These are phyloP conservation scores for Petrosia ficiformis DNA, from an alignment of 37 sponge, comb jelly and placozoan species.

Conservation along the genomic window DNA sequence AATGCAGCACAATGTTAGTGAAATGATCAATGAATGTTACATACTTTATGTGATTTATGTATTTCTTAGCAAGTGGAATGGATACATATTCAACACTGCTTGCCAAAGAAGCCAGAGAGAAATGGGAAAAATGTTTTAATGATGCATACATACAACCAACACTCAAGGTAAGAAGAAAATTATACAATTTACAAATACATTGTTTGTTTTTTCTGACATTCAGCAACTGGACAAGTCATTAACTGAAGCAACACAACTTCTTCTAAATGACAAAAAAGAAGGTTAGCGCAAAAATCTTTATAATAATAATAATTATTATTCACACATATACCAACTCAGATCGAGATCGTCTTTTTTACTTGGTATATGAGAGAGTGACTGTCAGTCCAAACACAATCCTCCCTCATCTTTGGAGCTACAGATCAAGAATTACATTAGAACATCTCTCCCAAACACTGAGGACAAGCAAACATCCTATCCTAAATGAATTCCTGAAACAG, in stretches of 20 bases:
- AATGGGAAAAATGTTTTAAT: constrained; percentile 53
- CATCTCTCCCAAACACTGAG: constrained; percentile 39
- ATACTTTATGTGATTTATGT: too few species aligned
- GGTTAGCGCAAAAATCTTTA: constrained; percentile 6
- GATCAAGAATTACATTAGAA: constrained; percentile 54
- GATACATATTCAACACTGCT: not conserved
- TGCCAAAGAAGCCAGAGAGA: constrained; percentile 9
- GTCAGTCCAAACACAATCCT: constrained; percentile 1
- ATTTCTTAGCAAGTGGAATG: not conserved
- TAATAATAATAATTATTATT: not conserved
- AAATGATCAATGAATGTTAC: too few species aligned
- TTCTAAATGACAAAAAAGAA: constrained; percentile 53
- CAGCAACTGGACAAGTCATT: constrained; percentile 16
- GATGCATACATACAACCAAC: constrained; percentile 44
- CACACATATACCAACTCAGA: too few species aligned
- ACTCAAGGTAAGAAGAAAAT: constrained; percentile 5
- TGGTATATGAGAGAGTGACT: constrained; percentile 52
- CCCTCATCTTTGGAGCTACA: constrained; percentile 66
- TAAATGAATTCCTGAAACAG: constrained; percentile 54
- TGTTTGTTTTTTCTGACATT: too few species aligned
- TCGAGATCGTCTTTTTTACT: constrained; percentile 55
- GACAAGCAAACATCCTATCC: constrained; percentile 24
- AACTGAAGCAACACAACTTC: constrained; percentile 20
- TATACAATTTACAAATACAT: not conserved
- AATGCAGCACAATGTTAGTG: constrained; percentile 19